A percentile compares a stretch with the other conserved stretches of the same genome.
Conservation (phyloP, 2,888 invertebrate species). For the Neoaliturus tenellus region DNA sequence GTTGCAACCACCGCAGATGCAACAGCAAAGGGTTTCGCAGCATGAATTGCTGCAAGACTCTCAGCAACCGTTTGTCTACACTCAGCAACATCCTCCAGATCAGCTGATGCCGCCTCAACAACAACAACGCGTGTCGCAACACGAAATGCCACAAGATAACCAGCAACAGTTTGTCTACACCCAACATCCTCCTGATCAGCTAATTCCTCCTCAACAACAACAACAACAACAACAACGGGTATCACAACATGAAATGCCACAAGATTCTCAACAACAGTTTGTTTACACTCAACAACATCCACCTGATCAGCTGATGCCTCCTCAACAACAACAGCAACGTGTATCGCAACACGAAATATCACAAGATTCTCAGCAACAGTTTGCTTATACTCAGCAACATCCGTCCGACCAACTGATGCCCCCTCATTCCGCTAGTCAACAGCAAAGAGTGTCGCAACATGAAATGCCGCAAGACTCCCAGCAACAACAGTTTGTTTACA, state of each 20-base stretch:
- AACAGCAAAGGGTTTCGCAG: conserved; percentile 68
- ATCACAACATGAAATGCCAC: background rate
- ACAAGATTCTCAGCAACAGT: conserved; percentile 73
- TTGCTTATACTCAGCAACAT: conserved; percentile 72
- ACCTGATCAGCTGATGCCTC: background rate
- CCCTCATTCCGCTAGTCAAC: conserved; percentile 65
- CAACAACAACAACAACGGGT: background rate
- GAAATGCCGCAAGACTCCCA: conserved; percentile 70
- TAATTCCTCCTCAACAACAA: background rate
- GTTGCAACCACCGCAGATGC: conserved; percentile 17
- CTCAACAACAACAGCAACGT: background rate
- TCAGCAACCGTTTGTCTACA: conserved; percentile 74
- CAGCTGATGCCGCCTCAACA: conserved; percentile 53
- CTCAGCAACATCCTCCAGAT: conserved; percentile 70
- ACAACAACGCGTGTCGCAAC: conserved; percentile 68
- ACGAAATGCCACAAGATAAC: conserved; percentile 68
- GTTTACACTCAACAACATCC: conserved; percentile 69
- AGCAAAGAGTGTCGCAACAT: conserved; percentile 65
- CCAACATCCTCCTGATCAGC: background rate
- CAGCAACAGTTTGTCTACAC: conserved; percentile 71
- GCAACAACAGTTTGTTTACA: conserved; percentile 73
- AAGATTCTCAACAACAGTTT: conserved; percentile 70
- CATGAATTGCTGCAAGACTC: conserved; percentile 68
- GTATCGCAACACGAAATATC: background rate
- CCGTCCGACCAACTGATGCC: conserved; percentile 59